Evolutionary conservation across 2,797 vertebrate genomes (phyloP).

Genomic region (Typhlichthys subterraneus): DNA sequence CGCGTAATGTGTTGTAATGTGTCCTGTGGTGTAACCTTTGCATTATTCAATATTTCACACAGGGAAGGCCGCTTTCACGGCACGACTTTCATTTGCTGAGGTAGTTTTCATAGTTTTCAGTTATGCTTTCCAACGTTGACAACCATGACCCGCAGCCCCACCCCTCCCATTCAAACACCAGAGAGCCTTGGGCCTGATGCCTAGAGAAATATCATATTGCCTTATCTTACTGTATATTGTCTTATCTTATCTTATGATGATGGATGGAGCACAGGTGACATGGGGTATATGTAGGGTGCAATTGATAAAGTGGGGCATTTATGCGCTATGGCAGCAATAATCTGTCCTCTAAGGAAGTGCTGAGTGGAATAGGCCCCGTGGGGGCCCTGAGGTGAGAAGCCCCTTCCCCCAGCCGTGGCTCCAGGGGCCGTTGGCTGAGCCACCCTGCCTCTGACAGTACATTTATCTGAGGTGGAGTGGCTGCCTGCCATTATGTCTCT

Average conservation of each 20-base stretch:
- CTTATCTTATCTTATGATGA: slow-evolving; percentile 23
- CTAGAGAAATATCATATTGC: slow-evolving; percentile 36
- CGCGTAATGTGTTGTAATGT: slow-evolving; percentile 13
- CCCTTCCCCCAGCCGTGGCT: slow-evolving; percentile 15
- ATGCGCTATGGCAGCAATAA: slow-evolving; percentile 32
- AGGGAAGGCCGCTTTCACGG: slow-evolving; percentile 61
- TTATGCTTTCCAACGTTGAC: slow-evolving; percentile 47
- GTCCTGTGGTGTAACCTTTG: slow-evolving; percentile 45
- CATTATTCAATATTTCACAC: slow-evolving; percentile 60
- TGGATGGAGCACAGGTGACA: slow-evolving; percentile 31
- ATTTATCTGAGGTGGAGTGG: slow-evolving; percentile 48
- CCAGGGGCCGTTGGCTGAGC: slow-evolving; percentile 15
- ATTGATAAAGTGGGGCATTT: slow-evolving; percentile 7
- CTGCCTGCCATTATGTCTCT: slow-evolving; percentile 45
- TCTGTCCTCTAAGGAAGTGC: slow-evolving; percentile 31
- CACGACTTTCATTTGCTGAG: slow-evolving; percentile 52
- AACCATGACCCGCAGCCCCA: too few relatives aligned
- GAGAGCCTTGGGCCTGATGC: slow-evolving; percentile 44
- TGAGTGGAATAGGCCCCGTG: slow-evolving; percentile 18
- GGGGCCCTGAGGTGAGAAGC: slow-evolving; percentile 24
- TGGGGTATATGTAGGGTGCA: not conserved
- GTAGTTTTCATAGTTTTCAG: slow-evolving; percentile 11
- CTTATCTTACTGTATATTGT: slow-evolving; percentile 48
- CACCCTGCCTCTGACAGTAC: slow-evolving; percentile 38
- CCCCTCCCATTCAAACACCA: not conserved